Base-by-base conservation (phyloP, 35 echinoderm and acorn worm genomes). In the Antedon bifida region DNA sequence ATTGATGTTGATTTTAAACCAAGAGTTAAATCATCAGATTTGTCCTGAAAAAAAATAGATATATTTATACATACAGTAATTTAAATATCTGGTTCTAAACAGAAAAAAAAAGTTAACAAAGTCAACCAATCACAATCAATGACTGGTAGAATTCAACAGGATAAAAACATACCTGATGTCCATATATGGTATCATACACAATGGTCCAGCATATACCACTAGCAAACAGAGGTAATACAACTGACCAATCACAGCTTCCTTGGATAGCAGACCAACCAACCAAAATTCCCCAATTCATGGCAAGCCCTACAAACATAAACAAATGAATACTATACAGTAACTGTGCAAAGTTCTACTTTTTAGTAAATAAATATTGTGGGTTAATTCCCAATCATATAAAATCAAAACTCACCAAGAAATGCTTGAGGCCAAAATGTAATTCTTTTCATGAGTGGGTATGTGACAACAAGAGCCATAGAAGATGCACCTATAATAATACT, bases 171-270 rank as follows among this genome's bases (percentile, higher is more conserved):
- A 99, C 95, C 95, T 99, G 90, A 86, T 99, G 95, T 12, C 90
- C 95, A 79, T 99, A 99, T 30, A 99, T 93, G 35, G 95, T 99
- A 73, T 99, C 95, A 39, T 99, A 99, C 0, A 99, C 75, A 34
- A 99, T 31, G 0, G 95, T 93, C 95, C 95, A 99, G 3, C 91
- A 89, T 13, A 92, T 90, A 73, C 95, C 86, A 11, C 91, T 83
- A 3, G 81, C 30, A 78, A 90, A 99, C 35, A 99, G 77, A 36
- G 91, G 93, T 0, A 99, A 76, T 26, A 99, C 88, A 38, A 92
- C 91, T 45, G 81, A 82, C 95, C 91, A 93, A 74, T 99, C 91
- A 88, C 95, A 99, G 46, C 87, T 90, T 13, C 95, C 91, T 39
- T 89, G 87, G 0, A 96, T 73, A 19, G 87, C 93, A 86, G 93